Conservation (phyloP, 1,140 invertebrate genomes). For the Gryllus bimaculatus region DNA sequence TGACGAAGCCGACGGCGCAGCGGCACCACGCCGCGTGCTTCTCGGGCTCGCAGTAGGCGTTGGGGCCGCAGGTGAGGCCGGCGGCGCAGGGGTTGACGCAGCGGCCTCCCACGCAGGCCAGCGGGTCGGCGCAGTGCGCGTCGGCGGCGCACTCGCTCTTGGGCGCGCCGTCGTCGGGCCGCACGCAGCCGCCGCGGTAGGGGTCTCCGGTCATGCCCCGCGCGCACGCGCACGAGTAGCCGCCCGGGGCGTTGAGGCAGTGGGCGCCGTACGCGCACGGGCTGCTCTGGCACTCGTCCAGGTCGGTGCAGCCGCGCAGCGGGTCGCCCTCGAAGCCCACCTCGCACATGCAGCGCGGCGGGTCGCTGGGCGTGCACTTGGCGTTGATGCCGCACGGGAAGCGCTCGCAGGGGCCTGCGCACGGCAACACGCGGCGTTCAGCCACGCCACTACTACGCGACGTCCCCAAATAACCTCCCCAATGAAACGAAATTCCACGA, state of each 20-base stretch:
- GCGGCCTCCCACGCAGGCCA: slow-evolving; percentile 63
- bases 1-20: slow-evolving; percentile 69
- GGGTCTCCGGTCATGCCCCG: slow-evolving; percentile 71
- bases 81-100: slow-evolving; percentile 70
- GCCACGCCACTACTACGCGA: too few species aligned
- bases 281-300: slow-evolving; percentile 59
- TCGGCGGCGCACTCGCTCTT: slow-evolving; percentile 53
- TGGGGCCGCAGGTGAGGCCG: slow-evolving; percentile 64
- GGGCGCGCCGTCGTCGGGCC: slow-evolving; percentile 22
- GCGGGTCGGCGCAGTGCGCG: slow-evolving; percentile 66
- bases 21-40: slow-evolving; percentile 82
- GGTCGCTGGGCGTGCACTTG: slow-evolving; percentile 81
- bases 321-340: slow-evolving; percentile 76
- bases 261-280: slow-evolving; percentile 78
- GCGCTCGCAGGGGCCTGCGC: slow-evolving; percentile 61
- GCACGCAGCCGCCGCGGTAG: slow-evolving; percentile 67
- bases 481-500: neutral
- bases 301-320: slow-evolving; percentile 72
- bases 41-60: slow-evolving; percentile 78
- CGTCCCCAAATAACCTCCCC: neutral
- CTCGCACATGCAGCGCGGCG: slow-evolving; percentile 78
- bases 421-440: neutral
- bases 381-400: slow-evolving; percentile 87
- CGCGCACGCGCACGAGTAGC: slow-evolving; percentile 75
- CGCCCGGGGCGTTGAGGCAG: slow-evolving; percentile 77